phyloP scores from a whole-genome alignment of 2,888 invertebrate species.

The Thysanoteuthis rhombus region DNA sequence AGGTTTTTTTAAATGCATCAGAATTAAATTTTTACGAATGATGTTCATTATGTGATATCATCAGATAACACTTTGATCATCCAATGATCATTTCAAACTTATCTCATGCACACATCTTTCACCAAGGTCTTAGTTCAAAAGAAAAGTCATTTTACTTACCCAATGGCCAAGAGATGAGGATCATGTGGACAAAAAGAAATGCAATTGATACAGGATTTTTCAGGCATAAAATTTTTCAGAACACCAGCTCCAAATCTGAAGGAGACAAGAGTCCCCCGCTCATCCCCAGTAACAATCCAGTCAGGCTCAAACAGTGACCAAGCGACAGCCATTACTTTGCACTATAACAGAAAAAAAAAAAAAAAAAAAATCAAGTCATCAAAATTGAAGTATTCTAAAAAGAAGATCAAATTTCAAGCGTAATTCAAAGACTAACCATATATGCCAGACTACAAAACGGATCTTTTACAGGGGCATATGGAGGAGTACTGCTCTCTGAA shows the following conservation, averaged over 20 bases:
- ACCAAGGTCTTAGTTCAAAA: too few relatives aligned
- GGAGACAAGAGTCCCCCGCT: conserved; percentile 69
- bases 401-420: too few relatives aligned
- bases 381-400: background rate
- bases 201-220: conserved; percentile 68
- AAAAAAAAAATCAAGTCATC: background rate
- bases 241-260: conserved; percentile 70
- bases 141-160: conserved; percentile 66
- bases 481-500: too few relatives aligned
- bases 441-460: too few relatives aligned
- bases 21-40: too few relatives aligned
- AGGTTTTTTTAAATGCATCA: too few relatives aligned
- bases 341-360: conserved; percentile 45
- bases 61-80: too few relatives aligned
- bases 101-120: too few relatives aligned
- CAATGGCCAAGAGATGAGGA: conserved; percentile 73
- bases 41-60: too few relatives aligned
- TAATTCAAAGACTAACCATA: too few relatives aligned
- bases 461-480: too few relatives aligned
- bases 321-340: conserved; percentile 52
- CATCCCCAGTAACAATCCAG: conserved; percentile 70
- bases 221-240: conserved; percentile 67
- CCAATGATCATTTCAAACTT: too few relatives aligned
- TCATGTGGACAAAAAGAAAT: conserved; percentile 74
- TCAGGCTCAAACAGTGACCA: conserved; percentile 55